These are phyloP conservation scores for Heteractis magnifica DNA, from an alignment of 92 coral and sea anemone species.

Conservation along the genomic window DNA sequence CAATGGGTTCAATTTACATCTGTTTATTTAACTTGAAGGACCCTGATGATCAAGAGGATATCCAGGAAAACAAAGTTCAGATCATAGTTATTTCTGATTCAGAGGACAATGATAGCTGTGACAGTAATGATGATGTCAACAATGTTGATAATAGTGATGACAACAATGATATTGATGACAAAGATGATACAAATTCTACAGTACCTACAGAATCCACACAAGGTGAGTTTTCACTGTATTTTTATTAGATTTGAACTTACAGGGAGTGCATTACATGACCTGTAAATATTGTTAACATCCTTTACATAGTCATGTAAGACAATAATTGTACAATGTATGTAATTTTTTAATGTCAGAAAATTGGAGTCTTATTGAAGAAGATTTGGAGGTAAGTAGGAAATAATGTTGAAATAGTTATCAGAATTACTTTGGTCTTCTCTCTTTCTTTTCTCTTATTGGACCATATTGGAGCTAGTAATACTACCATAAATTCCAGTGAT, in stretches of 20 bases:
- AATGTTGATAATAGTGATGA: slow-evolving; percentile 2
- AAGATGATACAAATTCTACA: background rate
- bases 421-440: no score
- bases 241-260: background rate
- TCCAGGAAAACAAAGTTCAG: background rate
- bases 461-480: no score
- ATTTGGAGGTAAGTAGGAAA: slow-evolving; percentile 47
- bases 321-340: background rate
- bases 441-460: no score
- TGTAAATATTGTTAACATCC: no score
- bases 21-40: background rate
- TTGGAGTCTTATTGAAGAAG: slow-evolving; percentile 79
- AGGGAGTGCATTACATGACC: no score
- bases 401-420: no score
- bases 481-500: no score
- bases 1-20: no score
- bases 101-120: background rate
- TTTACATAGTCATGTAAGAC: background rate
- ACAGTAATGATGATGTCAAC: background rate
- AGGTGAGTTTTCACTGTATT: slow-evolving; percentile 13
- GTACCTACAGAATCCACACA: background rate
- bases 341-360: slow-evolving; percentile 38
- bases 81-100: background rate
- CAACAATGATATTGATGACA: background rate
- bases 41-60: background rate